Evolutionary conservation across 2,113 vertebrate species (phyloP), one percentile per base, ranked within the genome.

Genomic region (Microcebus murinus): DNA sequence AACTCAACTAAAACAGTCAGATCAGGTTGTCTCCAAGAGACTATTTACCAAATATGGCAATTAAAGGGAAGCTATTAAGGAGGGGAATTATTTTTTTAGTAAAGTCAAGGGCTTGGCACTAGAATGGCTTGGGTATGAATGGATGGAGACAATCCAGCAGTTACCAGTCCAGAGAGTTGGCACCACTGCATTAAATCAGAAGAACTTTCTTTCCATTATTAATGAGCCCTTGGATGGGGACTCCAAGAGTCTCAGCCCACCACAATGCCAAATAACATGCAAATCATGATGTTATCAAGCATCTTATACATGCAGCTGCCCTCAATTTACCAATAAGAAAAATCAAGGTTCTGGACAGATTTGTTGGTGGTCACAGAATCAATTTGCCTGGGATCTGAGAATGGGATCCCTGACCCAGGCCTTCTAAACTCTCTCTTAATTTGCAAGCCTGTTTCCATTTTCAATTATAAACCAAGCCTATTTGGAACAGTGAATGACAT

Each of bases 111-210:
- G 87, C 89, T 97, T 96, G 98, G 94, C 97, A 98, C 85, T 74
- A 70, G 88, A 84, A 92, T 90, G 63, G 87, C 95, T 7, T 71
- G 48, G 73, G 82, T 63, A 97, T 96, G 97, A 96, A 96, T 82
- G 97, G 90, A 98, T 97, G 98, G 97, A 98, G 73, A 85, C 67
- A 59, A 91, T 39, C 96, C 97, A 96, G 91, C 95, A 91, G 97
- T 94, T 94, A 91, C 97, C 97, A 97, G 96, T 70, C 95, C 57
- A 74, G 31, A 70, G 10, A 31, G 83, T 3, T 97, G 91, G 23
- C 87, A 73, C 34, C 5, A 57, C 57, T 52, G 87, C 10, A 74
- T 88, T 90, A 96, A 94, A 76, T 96, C 87, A 21, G 0, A 1
- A 93, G 90, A 42, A 7, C 55, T 39, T 65, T 79, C 87, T 89